A percentile compares a stretch with the other conserved stretches of the same genome.
Conservation (phyloP, 2,888 invertebrate species). For the Patella caerulea region DNA sequence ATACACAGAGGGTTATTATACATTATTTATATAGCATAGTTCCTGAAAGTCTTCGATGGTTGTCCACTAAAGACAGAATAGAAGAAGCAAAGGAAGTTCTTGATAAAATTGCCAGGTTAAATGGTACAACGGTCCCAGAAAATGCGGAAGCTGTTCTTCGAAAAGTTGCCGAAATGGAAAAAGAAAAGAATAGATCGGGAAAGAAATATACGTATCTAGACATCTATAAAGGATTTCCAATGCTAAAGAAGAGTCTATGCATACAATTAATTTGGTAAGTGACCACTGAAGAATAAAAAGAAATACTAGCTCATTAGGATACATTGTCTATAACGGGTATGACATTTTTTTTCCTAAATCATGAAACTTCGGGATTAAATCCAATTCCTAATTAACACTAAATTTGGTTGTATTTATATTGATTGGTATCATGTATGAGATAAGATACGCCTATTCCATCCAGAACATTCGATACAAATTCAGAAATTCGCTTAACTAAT, state of each 20-base stretch:
- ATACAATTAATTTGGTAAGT: conserved; percentile 18
- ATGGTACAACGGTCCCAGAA: conserved; percentile 36
- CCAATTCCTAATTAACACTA: too few relatives aligned
- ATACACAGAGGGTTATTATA: too few relatives aligned
- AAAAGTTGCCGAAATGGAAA: conserved; percentile 21
- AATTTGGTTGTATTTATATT: too few relatives aligned
- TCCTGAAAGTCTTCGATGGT: conserved; percentile 49
- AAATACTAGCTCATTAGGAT: too few relatives aligned
- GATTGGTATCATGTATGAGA: too few relatives aligned
- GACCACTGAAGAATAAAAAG: too few relatives aligned
- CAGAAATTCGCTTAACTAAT: too few relatives aligned
- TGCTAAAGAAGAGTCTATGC: neutral
- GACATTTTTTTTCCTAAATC: too few relatives aligned
- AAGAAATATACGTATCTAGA: conserved; percentile 19
- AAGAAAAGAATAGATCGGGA: neutral
- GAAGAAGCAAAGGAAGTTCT: conserved; percentile 35
- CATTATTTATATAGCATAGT: conserved; percentile 32
- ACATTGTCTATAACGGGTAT: too few relatives aligned
- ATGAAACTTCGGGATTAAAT: too few relatives aligned
- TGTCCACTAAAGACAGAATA: conserved; percentile 35
- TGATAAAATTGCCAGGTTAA: conserved; percentile 33
- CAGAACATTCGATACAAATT: too few relatives aligned
- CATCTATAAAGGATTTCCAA: conserved; percentile 1
- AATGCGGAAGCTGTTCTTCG: conserved; percentile 28
- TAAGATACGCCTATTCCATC: too few relatives aligned